A percentile compares a stretch with the other conserved stretches of the same genome.
Conservation (phyloP, 2,888 invertebrate genomes). For the Drosophila imparisetae region DNA sequence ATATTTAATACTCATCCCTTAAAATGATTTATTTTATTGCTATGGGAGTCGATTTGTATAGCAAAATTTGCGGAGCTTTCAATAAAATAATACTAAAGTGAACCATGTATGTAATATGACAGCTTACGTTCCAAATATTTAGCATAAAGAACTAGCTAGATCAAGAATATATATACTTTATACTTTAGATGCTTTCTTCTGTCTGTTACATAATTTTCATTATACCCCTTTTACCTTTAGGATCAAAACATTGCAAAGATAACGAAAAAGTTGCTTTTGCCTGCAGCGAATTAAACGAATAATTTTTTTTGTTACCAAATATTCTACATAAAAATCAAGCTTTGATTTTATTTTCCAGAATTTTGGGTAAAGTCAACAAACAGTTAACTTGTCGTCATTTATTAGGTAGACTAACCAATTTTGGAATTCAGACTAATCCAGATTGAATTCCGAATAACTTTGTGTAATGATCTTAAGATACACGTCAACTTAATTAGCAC, state of each 20-base stretch:
- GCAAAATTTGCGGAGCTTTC: background rate
- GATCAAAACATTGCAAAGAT: conserved; percentile 44
- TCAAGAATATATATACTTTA: background rate
- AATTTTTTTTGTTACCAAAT: conserved; percentile 41
- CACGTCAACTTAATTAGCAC: background rate
- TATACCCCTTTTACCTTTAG: conserved; percentile 8
- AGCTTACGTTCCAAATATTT: background rate
- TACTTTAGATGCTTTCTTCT: background rate
- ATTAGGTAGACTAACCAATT: background rate
- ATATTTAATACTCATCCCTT: background rate
- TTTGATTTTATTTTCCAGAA: too few relatives aligned
- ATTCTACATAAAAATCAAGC: background rate
- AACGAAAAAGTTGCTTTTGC: conserved; percentile 57
- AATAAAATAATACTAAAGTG: background rate
- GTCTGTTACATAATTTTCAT: background rate
- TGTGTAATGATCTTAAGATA: background rate
- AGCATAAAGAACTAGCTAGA: background rate
- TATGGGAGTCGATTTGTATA: too few relatives aligned
- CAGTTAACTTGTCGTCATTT: background rate
- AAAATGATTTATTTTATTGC: background rate
- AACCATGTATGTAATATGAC: background rate
- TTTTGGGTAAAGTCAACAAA: background rate
- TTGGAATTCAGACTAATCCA: background rate
- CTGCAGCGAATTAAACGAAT: conserved; percentile 26
- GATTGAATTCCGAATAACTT: background rate